These are phyloP conservation scores for Chiloscyllium punctatum DNA, from an alignment of 2,797 vertebrate species.

Conservation along the genomic window DNA sequence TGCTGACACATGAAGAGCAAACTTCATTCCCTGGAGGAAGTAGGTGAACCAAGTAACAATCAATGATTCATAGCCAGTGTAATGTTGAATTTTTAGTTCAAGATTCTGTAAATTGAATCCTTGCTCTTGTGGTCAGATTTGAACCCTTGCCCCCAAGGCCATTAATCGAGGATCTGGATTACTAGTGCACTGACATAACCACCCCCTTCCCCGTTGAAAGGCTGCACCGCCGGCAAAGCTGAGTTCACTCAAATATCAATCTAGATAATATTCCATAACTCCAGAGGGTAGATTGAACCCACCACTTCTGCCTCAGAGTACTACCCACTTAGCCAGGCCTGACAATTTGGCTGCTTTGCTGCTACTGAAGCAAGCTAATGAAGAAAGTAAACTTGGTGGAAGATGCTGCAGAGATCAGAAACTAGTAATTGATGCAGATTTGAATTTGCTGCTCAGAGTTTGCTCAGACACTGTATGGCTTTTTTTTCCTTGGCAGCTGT, in stretches of 20 bases:
- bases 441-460: background rate
- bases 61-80: background rate
- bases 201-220: background rate
- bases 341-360: background rate
- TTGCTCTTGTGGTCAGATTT: background rate
- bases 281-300: background rate
- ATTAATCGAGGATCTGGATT: background rate
- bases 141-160: background rate
- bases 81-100: background rate
- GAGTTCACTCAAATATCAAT: background rate
- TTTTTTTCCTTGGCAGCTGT: constrained; percentile 65
- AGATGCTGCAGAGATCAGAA: background rate
- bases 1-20: background rate
- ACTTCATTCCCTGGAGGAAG: background rate
- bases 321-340: background rate
- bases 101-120: background rate
- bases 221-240: background rate
- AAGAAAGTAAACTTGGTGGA: background rate
- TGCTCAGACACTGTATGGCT: background rate
- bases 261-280: background rate
- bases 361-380: background rate
- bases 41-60: background rate
- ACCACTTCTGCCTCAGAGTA: background rate
- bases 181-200: background rate
- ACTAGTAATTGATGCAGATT: background rate